Percentiles rank a stretch among this genome's conserved stretches.
Conservation (phyloP, 2,797 vertebrate species). For the Mycteria americana region DNA sequence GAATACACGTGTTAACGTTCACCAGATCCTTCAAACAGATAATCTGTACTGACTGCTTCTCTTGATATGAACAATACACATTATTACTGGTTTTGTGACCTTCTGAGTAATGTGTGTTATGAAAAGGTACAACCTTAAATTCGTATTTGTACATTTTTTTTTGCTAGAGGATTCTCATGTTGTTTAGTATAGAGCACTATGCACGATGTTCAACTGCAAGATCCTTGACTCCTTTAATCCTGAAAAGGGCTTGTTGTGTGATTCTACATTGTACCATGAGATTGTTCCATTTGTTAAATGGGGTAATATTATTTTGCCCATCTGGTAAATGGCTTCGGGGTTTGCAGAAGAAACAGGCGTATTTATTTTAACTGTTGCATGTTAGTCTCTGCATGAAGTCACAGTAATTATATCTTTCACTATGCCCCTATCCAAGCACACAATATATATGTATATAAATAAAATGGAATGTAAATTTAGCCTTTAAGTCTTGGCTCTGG, state of each 20-base stretch:
- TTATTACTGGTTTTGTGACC: not conserved
- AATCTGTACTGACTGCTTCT: not conserved
- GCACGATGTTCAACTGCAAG: not conserved
- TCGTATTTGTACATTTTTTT: not conserved
- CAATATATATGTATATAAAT: slow-evolving; percentile 40
- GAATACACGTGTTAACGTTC: rapidly evolving
- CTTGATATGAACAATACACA: not conserved
- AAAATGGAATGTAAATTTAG: slow-evolving; percentile 70
- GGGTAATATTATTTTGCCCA: not conserved
- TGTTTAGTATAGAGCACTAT: not conserved
- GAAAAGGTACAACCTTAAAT: not conserved
- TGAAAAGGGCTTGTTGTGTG: not conserved
- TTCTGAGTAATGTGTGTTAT: not conserved
- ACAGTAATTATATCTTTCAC: slow-evolving; percentile 21
- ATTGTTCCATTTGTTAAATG: not conserved
- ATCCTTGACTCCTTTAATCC: not conserved
- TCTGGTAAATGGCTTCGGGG: not conserved
- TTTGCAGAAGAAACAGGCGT: not conserved
- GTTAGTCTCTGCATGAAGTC: not conserved
- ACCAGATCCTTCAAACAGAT: not conserved
- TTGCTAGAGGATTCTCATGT: not conserved
- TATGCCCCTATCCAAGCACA: not conserved
- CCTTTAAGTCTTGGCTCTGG: slow-evolving; percentile 40
- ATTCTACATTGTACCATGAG: not conserved
- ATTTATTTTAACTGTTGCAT: slow-evolving; percentile 21